Evolutionary conservation across 2,888 invertebrate species (phyloP).

Genomic region (Lycia hirtaria): DNA sequence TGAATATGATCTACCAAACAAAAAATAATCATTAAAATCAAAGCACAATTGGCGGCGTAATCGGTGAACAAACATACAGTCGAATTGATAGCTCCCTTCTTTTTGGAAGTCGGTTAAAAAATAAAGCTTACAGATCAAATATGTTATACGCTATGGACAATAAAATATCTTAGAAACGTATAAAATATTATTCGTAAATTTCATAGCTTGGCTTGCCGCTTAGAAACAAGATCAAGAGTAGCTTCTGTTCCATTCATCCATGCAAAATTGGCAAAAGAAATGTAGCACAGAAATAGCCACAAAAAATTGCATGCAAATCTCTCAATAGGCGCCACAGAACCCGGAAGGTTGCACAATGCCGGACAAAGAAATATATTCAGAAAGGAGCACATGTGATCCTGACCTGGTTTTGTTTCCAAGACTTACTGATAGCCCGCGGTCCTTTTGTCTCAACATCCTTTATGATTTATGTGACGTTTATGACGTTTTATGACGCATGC

Average conservation of each 20-base stretch:
- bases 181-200: too few species aligned
- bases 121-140: too few species aligned
- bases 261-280: conserved; percentile 46
- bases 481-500: conserved; percentile 81
- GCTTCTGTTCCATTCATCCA: conserved; percentile 21
- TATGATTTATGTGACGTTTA: conserved; percentile 83
- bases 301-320: conserved; percentile 76
- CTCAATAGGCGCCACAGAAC: conserved; percentile 65
- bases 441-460: conserved; percentile 70
- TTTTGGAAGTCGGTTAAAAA: too few species aligned
- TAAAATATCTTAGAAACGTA: too few species aligned
- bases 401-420: conserved; percentile 78
- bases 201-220: too few species aligned
- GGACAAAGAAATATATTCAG: conserved; percentile 58
- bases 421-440: conserved; percentile 61
- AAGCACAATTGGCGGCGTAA: too few species aligned
- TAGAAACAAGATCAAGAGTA: conserved; percentile 18
- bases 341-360: conserved; percentile 81
- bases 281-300: conserved; percentile 49
- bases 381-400: conserved; percentile 79
- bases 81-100: too few species aligned
- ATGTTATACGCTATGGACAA: too few species aligned
- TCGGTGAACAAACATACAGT: too few species aligned
- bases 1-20: too few species aligned
- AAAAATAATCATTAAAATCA: too few species aligned